These are phyloP conservation scores for Holocentrus rufus DNA, from an alignment of 2,797 vertebrate genomes.

Conservation along the genomic window DNA sequence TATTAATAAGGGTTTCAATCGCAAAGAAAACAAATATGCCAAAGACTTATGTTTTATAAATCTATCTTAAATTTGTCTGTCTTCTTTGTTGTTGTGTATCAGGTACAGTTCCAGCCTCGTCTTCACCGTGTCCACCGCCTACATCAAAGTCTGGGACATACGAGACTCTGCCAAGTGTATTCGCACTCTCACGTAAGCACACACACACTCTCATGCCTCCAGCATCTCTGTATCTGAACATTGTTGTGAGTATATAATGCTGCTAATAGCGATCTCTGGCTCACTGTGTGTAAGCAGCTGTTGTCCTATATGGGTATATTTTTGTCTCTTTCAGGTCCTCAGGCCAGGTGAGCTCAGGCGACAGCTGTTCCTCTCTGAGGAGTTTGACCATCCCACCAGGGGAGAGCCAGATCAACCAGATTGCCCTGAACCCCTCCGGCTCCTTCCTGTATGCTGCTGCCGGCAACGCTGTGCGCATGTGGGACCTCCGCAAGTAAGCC, in stretches of 20 bases:
- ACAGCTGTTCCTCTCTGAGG: slow-evolving; percentile 84
- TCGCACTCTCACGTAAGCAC: slow-evolving; percentile 91
- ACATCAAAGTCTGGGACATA: slow-evolving; percentile 98
- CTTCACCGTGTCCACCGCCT: slow-evolving; percentile 93
- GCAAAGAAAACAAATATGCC: no score
- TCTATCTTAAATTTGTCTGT: no score
- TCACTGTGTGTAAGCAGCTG: not conserved
- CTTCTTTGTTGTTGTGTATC: not conserved
- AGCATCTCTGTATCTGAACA: not conserved
- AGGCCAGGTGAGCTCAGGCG: slow-evolving; percentile 91
- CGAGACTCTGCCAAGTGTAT: slow-evolving; percentile 96
- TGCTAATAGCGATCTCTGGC: not conserved
- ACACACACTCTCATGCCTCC: no score
- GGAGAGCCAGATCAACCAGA: slow-evolving; percentile 97
- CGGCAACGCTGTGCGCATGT: slow-evolving; percentile 95
- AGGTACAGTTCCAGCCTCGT: slow-evolving; percentile 93
- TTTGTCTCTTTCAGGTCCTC: slow-evolving; percentile 85
- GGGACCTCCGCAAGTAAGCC: slow-evolving; percentile 95
- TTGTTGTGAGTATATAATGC: not conserved
- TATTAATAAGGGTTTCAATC: no score
- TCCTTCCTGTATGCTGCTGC: slow-evolving; percentile 95
- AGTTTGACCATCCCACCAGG: slow-evolving; percentile 91
- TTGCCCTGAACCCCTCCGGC: slow-evolving; percentile 90
- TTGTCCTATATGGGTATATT: not conserved
- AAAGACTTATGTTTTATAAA: no score